Percentiles rank a stretch among this genome's conserved stretches.
Conservation (phyloP, 1,140 invertebrate species). For the Elysia chlorotica region DNA sequence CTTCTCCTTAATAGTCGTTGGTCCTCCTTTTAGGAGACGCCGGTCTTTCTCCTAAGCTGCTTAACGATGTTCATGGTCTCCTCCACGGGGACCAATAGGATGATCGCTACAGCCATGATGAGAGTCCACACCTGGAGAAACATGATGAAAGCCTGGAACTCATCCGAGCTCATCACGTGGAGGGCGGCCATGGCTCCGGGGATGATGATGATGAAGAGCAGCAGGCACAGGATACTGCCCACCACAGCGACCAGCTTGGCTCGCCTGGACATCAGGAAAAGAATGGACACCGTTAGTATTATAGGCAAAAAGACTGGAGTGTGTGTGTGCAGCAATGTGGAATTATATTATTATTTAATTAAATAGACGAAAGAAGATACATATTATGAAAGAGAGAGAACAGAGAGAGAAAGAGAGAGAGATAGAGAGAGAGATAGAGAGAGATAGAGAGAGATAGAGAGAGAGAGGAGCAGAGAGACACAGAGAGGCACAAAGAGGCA, state of each 20-base stretch:
- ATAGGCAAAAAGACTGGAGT: too few relatives aligned
- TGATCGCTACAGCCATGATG: constrained; percentile 31
- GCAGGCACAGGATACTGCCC: constrained; percentile 24
- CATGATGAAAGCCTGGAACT: constrained; percentile 33
- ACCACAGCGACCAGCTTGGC: constrained; percentile 34
- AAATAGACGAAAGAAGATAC: too few relatives aligned
- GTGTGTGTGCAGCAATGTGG: too few relatives aligned
- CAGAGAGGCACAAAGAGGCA: not conserved
- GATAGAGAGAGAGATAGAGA: too few relatives aligned
- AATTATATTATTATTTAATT: too few relatives aligned
- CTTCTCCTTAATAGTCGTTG: too few relatives aligned
- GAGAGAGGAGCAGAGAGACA: constrained; percentile 20
- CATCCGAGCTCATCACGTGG: constrained; percentile 27
- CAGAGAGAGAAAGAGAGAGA: too few relatives aligned
- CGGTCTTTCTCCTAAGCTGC: not conserved
- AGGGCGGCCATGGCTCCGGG: constrained; percentile 37
- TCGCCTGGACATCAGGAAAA: constrained; percentile 26
- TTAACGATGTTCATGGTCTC: constrained; percentile 28
- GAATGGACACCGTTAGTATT: too few relatives aligned
- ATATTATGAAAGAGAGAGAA: too few relatives aligned
- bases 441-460: constrained; percentile 24
- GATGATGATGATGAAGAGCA: constrained; percentile 30
- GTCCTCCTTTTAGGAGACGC: too few relatives aligned
- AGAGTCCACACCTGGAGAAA: constrained; percentile 35
- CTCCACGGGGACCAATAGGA: constrained; percentile 35